phyloP scores from a whole-genome alignment of 92 coral and sea anemone species.

The Scolanthus callimorphus region DNA sequence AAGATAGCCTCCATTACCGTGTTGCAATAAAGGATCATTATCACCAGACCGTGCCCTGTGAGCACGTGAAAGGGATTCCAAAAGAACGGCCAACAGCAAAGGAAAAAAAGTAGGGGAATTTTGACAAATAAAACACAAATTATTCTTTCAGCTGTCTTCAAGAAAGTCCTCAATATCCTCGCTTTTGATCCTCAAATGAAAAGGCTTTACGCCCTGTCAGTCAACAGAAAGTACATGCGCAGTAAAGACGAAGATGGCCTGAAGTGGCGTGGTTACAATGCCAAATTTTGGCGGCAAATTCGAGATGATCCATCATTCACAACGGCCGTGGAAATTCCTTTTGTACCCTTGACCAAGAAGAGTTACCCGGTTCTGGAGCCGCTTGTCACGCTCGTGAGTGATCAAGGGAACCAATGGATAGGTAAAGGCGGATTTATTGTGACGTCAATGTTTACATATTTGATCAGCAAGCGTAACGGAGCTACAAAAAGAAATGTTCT shows the following conservation, averaged over 20 bases:
- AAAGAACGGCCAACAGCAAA: too few species aligned
- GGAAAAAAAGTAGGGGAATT: too few species aligned
- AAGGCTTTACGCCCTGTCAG: slow-evolving; percentile 3
- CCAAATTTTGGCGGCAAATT: neutral
- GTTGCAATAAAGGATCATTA: too few species aligned
- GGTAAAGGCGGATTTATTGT: too few species aligned
- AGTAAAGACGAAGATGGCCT: slow-evolving; percentile 12
- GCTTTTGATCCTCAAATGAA: slow-evolving; percentile 8
- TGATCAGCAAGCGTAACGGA: too few species aligned
- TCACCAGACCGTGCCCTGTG: too few species aligned
- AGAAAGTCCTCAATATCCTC: slow-evolving; percentile 3
- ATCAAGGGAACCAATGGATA: slow-evolving; percentile 11
- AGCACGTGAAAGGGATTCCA: too few species aligned
- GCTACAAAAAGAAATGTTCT: too few species aligned
- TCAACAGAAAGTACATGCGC: slow-evolving; percentile 8
- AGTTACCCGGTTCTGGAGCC: slow-evolving; percentile 8
- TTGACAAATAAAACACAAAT: too few species aligned
- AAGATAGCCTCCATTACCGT: too few species aligned
- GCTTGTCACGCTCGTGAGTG: slow-evolving; percentile 1
- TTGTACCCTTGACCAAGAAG: slow-evolving; percentile 24
- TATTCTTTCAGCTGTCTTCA: slow-evolving; percentile 4
- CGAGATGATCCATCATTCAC: neutral
- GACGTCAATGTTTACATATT: too few species aligned
- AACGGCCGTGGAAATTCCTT: slow-evolving; percentile 15
- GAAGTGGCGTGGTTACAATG: slow-evolving; percentile 12